Evolutionary conservation across 2,797 vertebrate genomes (phyloP), one percentile per base, ranked within the genome.

Genomic region (Gambusia yucatana): DNA sequence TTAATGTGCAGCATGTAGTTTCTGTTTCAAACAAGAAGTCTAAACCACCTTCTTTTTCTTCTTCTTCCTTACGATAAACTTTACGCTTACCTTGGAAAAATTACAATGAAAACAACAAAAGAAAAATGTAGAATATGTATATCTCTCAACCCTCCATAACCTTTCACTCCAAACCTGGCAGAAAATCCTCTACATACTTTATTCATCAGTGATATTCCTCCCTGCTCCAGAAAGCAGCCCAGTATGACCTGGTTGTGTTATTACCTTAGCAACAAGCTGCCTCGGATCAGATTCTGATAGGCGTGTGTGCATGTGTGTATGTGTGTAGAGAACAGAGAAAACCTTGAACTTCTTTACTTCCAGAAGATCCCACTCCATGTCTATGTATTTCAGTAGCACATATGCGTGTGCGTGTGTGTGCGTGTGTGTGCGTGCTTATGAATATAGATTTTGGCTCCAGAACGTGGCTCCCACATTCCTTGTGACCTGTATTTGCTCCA

Each of bases 211-310:
- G 52, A 80, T 84, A 82, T 84, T 83, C 86, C 57, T 83, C 44
- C 70, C 41, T 87, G 79, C 80, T 84, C 83, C 72, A 84, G 78
- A 90, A 91, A 87, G 83, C 83, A 82, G 65, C 22, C 6, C 47
- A 36, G 43, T 48, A 4, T 87, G 86, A 76, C 82, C 88, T 91
- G 84, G 84, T 83, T 90, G 59, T 87, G 79, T 75, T 89, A 90
- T 91, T 90, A 84, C 84, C 84, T 77, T 86, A 79, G 90, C 87
- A 91, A 89, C 89, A 89, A 84, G 84, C 76, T 81, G 86, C 48
- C 57, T 86, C 73, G 72, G 79, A 78, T 78, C 69, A 22, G 63
- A 75, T 61, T 6, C n/a, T 52, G 39, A 36, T 65, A 13, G 28
- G 25, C 4, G 55, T n/a, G 47, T 22, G 48, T 6, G 69, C 0